Base-by-base conservation (phyloP, 2,888 invertebrate genomes). In the Gandaritis pyraliata region DNA sequence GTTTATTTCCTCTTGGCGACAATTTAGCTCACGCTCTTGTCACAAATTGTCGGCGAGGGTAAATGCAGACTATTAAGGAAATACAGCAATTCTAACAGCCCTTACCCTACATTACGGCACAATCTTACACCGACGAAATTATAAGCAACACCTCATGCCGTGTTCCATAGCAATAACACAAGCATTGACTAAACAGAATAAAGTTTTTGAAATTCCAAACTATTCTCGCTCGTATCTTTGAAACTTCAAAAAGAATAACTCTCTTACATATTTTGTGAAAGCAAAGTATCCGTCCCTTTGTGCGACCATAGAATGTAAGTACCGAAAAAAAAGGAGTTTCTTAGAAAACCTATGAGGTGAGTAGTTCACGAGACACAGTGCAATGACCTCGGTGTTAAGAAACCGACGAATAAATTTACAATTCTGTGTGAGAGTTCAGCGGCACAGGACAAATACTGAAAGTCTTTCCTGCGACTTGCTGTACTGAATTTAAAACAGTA, bases 1-100 rank as follows among this genome's bases (percentile, higher is more conserved):
- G 90, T 91, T 90, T 89, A 92, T 92, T 92, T 92, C 91, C 91
- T 90, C 82, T 78, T 73, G 84, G 82, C 90, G 87, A 90, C 90
- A 88, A 91, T 92, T 91, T 90, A 84, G 82, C 88, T 86, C 87
- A 87, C 90, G 90, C 85, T 87, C 88, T 87, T 87, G 87, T 91
- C 90, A 87, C 90, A 88, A 92, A 91, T 91, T 88, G 90, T 90
- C 85, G 90, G 81, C 88, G 84, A 78, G 87, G 90, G 88, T 91
- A 91, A 91, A 89, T 90, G 90, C 85, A 88, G 88, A 89, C 89
- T 91, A 91, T 91, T 91, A 91, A 87, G 91, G 91, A 91, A 91
- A 91, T 91, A 92, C 91, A 90, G 88, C 90, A 90, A 90, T 91
- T 89, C 90, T 81, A 84, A 75, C 85, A 85, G 83, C 87, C 87